A percentile compares a stretch with the other conserved stretches of the same genome.
Conservation (phyloP, 2,888 invertebrate species). For the Tuta absoluta region DNA sequence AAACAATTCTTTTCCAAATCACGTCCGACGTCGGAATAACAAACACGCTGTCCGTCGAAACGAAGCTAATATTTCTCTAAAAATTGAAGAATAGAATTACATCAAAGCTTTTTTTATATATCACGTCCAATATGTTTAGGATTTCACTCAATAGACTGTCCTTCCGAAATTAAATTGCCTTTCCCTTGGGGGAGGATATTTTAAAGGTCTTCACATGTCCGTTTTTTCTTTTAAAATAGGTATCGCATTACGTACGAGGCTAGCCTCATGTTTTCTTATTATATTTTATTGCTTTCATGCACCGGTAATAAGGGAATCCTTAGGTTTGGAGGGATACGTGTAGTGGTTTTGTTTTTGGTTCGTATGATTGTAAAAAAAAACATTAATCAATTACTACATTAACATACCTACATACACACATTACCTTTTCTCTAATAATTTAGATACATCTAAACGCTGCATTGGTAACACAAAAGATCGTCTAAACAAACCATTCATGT, state of each 20-base stretch:
- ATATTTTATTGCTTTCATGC: conserved; percentile 59
- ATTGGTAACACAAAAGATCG: conserved; percentile 19
- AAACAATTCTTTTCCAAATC: background rate
- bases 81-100: conserved; percentile 62
- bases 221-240: conserved; percentile 64
- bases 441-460: conserved; percentile 30
- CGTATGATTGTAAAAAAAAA: background rate
- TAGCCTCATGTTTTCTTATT: conserved; percentile 63
- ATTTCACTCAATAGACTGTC: conserved; percentile 74
- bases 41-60: conserved; percentile 37
- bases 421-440: background rate
- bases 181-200: conserved; percentile 56
- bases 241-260: conserved; percentile 67
- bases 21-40: conserved; percentile 11
- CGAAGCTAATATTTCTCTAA: conserved; percentile 57
- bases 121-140: conserved; percentile 73
- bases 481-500: conserved; percentile 42
- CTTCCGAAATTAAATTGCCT: conserved; percentile 73
- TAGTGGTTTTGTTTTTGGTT: conserved; percentile 20
- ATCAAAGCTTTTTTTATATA: conserved; percentile 67
- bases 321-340: conserved; percentile 49
- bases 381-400: background rate
- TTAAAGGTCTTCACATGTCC: conserved; percentile 76
- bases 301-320: conserved; percentile 62
- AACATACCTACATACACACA: background rate